Base-by-base conservation (phyloP, 2,888 invertebrate genomes). In the Drosophila subquinaria region DNA sequence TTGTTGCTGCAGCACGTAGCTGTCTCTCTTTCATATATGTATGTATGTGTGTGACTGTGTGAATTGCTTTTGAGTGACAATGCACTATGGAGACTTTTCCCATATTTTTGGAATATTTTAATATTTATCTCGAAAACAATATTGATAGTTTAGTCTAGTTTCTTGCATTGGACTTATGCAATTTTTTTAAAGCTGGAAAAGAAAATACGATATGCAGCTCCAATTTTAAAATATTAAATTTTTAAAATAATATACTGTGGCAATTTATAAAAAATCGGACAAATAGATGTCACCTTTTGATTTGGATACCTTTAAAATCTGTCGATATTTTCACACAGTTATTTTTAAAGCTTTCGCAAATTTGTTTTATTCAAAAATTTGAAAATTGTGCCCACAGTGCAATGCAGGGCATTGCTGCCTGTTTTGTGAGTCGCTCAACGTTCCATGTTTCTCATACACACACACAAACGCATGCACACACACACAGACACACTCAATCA, bases 381-480 rank as follows among this genome's bases (percentile, higher is more conserved):
- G 0, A 11, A n/a, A 38, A n/a, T n/a, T 6, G n/a, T 38, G 38
- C 38, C 38, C 38, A 38, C 6, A n/a, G 38, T 38, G 38, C 38
- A 38, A 38, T 85, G 87, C 86, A 83, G 86, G 76, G 84, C 85
- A 63, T 40, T 52, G 55, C 71, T 60, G 42, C 40, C 64, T 73
- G 53, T 59, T 76, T 86, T 65, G 57, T 53, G 42, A 77, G 70
- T 85, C 68, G 81, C 60, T 67, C 64, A 68, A 55, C 72, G 78
- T 73, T 81, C 57, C 73, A 56, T 33, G 56, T 52, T 47, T 48
- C 33, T 30, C 71, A 40, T 56, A 35, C 30, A 45, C 27, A 59
- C 47, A 43, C 36, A 55, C 50, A 65, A n/a, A n/a, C n/a, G n/a
- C 40, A 38, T 42, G 52, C 43, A 42, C 35, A 33, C 45, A 33